Base-by-base conservation (phyloP, 2,113 vertebrate genomes). In the Otis tarda region DNA sequence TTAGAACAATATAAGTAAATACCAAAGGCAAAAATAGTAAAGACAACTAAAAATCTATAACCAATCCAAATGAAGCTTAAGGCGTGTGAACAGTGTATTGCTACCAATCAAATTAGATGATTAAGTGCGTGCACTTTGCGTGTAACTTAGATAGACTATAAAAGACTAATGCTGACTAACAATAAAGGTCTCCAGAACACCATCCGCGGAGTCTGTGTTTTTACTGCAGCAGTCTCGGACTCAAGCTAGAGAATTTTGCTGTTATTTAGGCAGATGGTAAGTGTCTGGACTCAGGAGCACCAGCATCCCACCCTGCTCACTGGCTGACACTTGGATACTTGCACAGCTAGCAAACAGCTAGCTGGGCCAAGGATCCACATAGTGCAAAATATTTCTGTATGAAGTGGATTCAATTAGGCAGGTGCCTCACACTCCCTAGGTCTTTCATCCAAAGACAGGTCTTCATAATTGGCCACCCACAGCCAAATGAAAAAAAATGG, bases 381-480 rank as follows among this genome's bases (percentile, higher is more conserved):
- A 31, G 27, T 20, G 24, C 12, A 93, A 94, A 91, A 60, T 73
- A 89, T 41, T 90, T 84, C 56, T 89, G 14, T 35, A 39, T 56
- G 27, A 82, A 84, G 7, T 53, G 43, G 15, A 67, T 75, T 82
- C 52, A 71, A 87, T 80, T 55, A 76, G 33, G 65, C 39, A 78
- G 33, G 17, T 79, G n/a, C 52, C 27, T 68, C 60, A 35, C 14
- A 14, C 30, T 41, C 33, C 11, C 7, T 60, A 4, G 68, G 64
- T 68, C 69, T 89, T 93, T 82, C 76, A 61, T 27, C 28, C 31
- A 57, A 69, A 78, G 43, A 57, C 30, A 90, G 27, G 52, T 89
- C 76, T 90, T 89, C 45, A 28, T 71, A 90, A 93, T 4, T 68
- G 76, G 83, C 33, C 52, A 75, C 68, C 49, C 76, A 89, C 33